Evolutionary conservation across 2,113 vertebrate genomes (phyloP), one percentile per base, ranked within the genome.

Genomic region (Dicentrarchus labrax): DNA sequence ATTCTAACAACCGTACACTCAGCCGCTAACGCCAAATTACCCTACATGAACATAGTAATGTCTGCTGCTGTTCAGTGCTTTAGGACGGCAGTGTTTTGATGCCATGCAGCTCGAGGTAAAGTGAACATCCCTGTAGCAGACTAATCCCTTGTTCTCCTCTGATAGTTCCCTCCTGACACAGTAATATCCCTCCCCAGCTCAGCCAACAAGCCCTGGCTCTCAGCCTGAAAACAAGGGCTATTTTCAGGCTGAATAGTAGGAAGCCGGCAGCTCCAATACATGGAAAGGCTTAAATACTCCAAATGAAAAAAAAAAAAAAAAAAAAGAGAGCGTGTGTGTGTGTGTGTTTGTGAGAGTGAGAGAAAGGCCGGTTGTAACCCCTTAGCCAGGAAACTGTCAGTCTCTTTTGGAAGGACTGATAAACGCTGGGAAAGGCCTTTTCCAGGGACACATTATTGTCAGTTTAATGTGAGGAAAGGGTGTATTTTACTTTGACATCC

Each of bases 171-270:
- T 93, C 89, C 91, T 88, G 90, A 90, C 93, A 82, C 81, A 67
- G 88, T 91, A 90, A 89, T 92, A 92, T 94, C 89, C 93, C 89
- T 93, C 89, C 89, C 78, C 82, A 79, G 86, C 89, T 92, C 92
- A 87, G 92, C 91, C 94, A 96, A 96, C 93, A 94, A 96, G 96
- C 86, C 91, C 95, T 93, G 94, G 96, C 94, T 96, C 95, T 86
- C 77, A 78, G 95, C 95, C 96, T 93, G 95, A 95, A 96, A 96
- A 95, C 94, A 84, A 91, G 90, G 88, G 95, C 96, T 98, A 98
- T 98, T 98, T 98, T 96, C 96, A 97, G 95, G 90, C 82, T 96
- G 95, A 96, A 97, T 96, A 94, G 94, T 94, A 96, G 96, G 96
- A 97, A 97, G 94, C 96, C 94, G 83, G 94, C 94, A 91, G 94